Conservation (phyloP, 2,113 vertebrate species). For the Vireo altiloquus region DNA sequence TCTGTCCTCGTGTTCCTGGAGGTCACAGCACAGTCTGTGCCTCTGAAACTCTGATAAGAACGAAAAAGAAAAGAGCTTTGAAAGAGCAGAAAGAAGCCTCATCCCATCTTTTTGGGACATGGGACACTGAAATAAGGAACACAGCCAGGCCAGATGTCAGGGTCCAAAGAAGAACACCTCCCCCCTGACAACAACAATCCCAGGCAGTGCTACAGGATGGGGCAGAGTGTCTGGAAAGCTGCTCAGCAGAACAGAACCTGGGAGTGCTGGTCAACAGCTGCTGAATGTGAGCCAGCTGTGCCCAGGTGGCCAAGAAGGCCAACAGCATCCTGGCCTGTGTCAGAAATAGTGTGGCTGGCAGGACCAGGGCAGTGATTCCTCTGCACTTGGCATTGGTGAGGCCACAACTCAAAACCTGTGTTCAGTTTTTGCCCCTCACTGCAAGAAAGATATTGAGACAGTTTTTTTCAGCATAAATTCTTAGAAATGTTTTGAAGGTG, state of each 20-base stretch:
- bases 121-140: too few species aligned
- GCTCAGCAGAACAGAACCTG: rapidly evolving
- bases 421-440: background rate
- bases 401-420: background rate
- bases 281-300: background rate
- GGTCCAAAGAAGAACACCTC: too few species aligned
- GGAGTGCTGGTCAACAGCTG: rapidly evolving
- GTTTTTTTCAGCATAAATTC: background rate
- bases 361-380: background rate
- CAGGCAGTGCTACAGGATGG: background rate
- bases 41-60: too few species aligned
- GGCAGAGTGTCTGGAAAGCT: background rate
- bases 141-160: too few species aligned
- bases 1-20: too few species aligned
- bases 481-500: background rate
- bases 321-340: too few species aligned
- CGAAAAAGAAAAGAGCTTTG: too few species aligned
- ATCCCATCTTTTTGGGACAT: too few species aligned
- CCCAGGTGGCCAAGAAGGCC: background rate
- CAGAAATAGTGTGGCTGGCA: background rate
- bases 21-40: too few species aligned
- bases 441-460: background rate
- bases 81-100: too few species aligned
- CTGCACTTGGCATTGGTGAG: background rate
- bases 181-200: too few species aligned